These are phyloP conservation scores for Vulpes ferrilata DNA, from an alignment of 2,113 vertebrate genomes.

Conservation along the genomic window DNA sequence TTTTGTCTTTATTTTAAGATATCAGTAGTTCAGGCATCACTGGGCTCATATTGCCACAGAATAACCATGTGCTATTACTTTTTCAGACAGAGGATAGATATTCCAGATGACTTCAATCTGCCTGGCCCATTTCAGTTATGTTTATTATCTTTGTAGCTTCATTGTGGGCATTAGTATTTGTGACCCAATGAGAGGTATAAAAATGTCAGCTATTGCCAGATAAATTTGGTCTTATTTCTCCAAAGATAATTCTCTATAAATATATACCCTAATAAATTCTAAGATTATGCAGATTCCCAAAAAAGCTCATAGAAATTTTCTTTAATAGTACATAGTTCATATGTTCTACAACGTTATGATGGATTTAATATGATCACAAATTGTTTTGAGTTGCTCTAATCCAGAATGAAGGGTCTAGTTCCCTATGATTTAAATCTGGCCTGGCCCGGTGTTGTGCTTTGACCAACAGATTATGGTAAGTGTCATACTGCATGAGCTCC, in stretches of 20 bases:
- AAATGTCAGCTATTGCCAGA: neutral
- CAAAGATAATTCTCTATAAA: neutral
- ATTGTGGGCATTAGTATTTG: neutral
- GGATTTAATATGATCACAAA: neutral
- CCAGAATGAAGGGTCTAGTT: neutral
- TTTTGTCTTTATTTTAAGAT: neutral
- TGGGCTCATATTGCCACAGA: neutral
- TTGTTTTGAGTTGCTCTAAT: neutral
- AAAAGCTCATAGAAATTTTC: neutral
- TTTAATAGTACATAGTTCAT: neutral
- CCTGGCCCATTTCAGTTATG: neutral
- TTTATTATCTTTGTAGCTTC: neutral
- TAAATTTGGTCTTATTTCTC: neutral
- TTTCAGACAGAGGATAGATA: neutral
- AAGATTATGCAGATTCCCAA: neutral
- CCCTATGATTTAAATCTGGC: neutral
- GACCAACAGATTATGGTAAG: neutral
- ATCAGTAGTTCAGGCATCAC: neutral
- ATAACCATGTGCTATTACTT: neutral
- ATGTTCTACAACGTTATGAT: neutral
- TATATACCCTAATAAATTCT: neutral
- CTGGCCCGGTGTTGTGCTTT: neutral
- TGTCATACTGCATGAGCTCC: neutral
- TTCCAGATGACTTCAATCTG: neutral
- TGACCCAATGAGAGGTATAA: neutral